Evolutionary conservation across 1,140 invertebrate genomes (phyloP).

Genomic region (Orussus abietinus): DNA sequence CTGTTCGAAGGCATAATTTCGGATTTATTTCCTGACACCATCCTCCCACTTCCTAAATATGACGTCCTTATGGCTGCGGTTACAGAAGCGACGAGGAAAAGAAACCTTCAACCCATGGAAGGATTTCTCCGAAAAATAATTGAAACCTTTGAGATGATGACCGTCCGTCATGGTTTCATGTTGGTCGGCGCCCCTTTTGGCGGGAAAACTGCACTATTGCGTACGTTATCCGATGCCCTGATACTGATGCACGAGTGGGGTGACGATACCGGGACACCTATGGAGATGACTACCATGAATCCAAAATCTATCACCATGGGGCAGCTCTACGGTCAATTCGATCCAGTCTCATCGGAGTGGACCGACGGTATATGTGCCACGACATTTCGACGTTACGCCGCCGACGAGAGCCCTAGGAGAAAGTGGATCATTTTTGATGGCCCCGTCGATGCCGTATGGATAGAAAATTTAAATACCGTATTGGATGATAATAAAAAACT

Average conservation of each 20-base stretch:
- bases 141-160: constrained; percentile 81
- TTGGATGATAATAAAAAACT: constrained; percentile 78
- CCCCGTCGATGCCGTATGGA: constrained; percentile 91
- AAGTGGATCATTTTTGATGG: constrained; percentile 85
- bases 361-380: constrained; percentile 80
- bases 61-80: constrained; percentile 59
- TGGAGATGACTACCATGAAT: constrained; percentile 77
- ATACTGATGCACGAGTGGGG: constrained; percentile 63
- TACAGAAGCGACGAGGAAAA: constrained; percentile 51
- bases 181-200: constrained; percentile 72
- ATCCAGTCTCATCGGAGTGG: constrained; percentile 89
- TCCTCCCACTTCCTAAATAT: constrained; percentile 73
- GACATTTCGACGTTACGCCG: constrained; percentile 69
- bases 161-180: constrained; percentile 83
- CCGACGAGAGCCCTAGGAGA: constrained; percentile 63
- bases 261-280: constrained; percentile 54
- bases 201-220: constrained; percentile 64
- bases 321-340: constrained; percentile 87
- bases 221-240: constrained; percentile 68
- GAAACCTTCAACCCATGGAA: constrained; percentile 71
- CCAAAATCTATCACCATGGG: constrained; percentile 90
- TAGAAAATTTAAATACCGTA: constrained; percentile 92
- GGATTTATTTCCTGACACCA: constrained; percentile 83
- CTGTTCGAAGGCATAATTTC: constrained; percentile 89
- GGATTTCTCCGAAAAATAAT: constrained; percentile 71